These are phyloP conservation scores for Oenanthe melanoleuca DNA, from an alignment of 2,113 vertebrate species.

Conservation along the genomic window DNA sequence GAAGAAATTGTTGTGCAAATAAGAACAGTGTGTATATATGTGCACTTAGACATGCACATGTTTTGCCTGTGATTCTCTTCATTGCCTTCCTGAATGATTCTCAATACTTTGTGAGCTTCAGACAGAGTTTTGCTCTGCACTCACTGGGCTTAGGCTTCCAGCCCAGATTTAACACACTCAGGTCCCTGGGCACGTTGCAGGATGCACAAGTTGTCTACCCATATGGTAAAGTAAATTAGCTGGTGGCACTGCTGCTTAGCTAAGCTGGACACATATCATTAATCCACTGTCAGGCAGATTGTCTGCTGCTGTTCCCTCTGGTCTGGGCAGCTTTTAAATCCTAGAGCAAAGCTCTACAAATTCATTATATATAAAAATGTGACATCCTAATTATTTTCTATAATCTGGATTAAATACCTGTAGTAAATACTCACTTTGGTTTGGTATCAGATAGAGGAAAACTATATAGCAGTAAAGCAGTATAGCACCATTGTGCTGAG, in stretches of 20 bases:
- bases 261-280: background rate
- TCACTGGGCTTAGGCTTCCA: background rate
- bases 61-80: accelerated
- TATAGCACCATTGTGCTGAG: background rate
- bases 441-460: background rate
- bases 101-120: background rate
- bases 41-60: background rate
- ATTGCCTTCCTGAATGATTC: background rate
- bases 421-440: background rate
- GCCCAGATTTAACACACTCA: background rate
- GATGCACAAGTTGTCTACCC: background rate
- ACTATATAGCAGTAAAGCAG: background rate
- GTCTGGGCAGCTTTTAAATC: background rate
- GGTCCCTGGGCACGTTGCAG: background rate
- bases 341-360: background rate
- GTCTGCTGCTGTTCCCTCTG: background rate
- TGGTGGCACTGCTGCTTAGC: background rate
- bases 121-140: background rate
- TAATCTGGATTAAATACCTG: background rate
- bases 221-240: background rate
- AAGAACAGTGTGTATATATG: background rate
- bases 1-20: background rate
- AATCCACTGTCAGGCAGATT: slow-evolving; percentile 9
- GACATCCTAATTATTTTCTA: background rate
- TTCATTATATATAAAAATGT: background rate